These are phyloP conservation scores for Sarcophaga subvicina DNA, from an alignment of 2,888 invertebrate species.

Conservation along the genomic window DNA sequence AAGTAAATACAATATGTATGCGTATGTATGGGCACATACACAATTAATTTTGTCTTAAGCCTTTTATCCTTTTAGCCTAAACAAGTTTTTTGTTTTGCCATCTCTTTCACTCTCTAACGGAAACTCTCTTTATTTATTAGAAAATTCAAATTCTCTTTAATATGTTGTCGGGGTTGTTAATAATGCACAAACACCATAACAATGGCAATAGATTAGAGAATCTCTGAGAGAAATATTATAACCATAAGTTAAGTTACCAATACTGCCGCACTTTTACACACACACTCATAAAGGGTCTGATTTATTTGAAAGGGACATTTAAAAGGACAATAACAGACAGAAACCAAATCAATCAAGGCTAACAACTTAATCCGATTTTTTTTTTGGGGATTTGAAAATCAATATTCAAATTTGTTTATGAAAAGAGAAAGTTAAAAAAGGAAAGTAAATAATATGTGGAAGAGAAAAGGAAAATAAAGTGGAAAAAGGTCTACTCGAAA, in stretches of 20 bases:
- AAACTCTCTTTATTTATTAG: not conserved
- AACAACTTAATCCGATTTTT: slow-evolving; percentile 69
- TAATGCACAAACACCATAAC: slow-evolving; percentile 52
- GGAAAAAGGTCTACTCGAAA: too few species aligned
- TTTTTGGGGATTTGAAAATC: not conserved
- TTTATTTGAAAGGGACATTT: not conserved
- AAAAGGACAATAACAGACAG: slow-evolving; percentile 11
- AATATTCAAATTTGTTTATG: not conserved
- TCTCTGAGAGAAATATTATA: slow-evolving; percentile 44
- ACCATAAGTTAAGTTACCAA: not conserved
- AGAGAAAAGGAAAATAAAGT: too few species aligned
- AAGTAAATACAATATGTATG: too few species aligned
- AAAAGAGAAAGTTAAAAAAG: not conserved
- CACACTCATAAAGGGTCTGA: not conserved
- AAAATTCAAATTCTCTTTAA: slow-evolving; percentile 54
- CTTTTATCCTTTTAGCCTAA: slow-evolving; percentile 54
- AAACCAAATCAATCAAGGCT: slow-evolving; percentile 70
- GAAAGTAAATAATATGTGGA: not conserved
- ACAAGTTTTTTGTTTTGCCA: slow-evolving; percentile 41
- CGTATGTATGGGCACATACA: not conserved
- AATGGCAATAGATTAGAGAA: slow-evolving; percentile 63
- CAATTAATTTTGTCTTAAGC: slow-evolving; percentile 42
- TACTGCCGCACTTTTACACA: not conserved
- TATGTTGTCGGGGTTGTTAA: slow-evolving; percentile 26
- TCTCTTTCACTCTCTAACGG: not conserved